Percentiles rank a stretch among this genome's conserved stretches.
phyloP scores from a whole-genome alignment of 2,113 vertebrate genomes.

The Neotoma lepida region DNA sequence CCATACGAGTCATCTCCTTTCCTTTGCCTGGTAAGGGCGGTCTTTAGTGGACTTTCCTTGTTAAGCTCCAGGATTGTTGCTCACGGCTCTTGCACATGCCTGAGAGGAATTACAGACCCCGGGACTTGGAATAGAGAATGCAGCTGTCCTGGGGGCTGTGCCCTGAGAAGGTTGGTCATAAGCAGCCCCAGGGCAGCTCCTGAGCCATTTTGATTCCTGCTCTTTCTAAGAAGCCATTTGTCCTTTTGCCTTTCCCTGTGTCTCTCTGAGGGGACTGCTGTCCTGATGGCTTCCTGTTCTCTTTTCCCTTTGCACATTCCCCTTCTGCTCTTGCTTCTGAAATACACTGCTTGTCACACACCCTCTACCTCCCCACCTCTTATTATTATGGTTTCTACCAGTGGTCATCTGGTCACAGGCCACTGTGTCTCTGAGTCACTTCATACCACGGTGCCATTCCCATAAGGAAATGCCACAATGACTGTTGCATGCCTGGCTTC shows the following conservation, averaged over 20 bases:
- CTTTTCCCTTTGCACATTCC: neutral
- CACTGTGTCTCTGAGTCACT: neutral
- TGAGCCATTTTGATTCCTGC: neutral
- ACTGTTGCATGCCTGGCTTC: neutral
- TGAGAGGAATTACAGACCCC: neutral
- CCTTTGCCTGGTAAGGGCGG: neutral
- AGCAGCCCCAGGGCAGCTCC: neutral
- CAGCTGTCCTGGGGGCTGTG: neutral
- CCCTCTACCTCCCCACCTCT: too few relatives aligned
- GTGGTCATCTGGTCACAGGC: neutral
- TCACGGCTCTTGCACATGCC: fast-evolving
- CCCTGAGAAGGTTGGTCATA: too few relatives aligned
- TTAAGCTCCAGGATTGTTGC: neutral
- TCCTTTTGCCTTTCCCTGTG: neutral
- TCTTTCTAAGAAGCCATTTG: neutral
- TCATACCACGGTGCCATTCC: neutral
- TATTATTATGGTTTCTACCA: neutral
- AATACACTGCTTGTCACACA: neutral
- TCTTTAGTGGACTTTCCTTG: neutral
- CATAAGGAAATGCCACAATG: neutral
- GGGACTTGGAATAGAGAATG: neutral
- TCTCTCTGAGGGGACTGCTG: neutral
- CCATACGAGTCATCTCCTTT: neutral
- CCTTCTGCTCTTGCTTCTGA: neutral
- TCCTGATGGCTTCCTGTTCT: neutral